phyloP scores from a whole-genome alignment of 2,113 vertebrate genomes.

The Rynchops niger region DNA sequence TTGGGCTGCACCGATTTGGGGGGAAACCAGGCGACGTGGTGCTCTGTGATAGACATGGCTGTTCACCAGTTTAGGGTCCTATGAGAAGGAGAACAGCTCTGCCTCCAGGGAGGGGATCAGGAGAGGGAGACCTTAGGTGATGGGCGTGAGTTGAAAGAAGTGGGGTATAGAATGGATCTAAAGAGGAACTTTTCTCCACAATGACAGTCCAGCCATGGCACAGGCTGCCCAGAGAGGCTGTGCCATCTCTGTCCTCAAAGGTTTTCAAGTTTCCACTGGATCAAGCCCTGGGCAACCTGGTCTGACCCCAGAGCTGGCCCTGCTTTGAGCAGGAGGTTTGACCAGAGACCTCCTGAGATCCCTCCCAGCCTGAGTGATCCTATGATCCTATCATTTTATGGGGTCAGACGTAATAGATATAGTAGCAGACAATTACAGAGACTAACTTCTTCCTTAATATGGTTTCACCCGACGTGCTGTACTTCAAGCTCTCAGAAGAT shows the following conservation, averaged over 20 bases:
- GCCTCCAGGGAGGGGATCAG: accelerated
- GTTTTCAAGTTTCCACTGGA: neutral
- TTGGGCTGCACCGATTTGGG: accelerated
- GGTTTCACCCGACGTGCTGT: neutral
- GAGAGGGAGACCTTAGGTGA: neutral
- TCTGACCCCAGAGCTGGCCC: neutral
- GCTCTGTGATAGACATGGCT: neutral
- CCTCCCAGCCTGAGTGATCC: neutral
- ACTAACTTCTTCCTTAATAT: neutral
- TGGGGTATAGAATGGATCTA: neutral
- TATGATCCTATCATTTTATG: neutral
- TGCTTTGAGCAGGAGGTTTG: neutral
- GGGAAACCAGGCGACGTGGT: neutral
- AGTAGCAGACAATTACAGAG: constrained; percentile 6
- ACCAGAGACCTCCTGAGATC: neutral
- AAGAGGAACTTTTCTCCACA: neutral
- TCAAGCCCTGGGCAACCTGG: neutral
- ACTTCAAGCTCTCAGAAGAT: neutral
- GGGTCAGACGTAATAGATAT: neutral
- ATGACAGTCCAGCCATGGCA: neutral
- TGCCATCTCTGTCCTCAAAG: neutral
- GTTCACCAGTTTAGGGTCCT: neutral
- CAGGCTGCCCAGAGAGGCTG: neutral
- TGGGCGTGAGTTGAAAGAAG: neutral
- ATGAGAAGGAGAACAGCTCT: neutral